Base-by-base conservation (phyloP, 1,140 invertebrate species). In the Eciton burchellii region DNA sequence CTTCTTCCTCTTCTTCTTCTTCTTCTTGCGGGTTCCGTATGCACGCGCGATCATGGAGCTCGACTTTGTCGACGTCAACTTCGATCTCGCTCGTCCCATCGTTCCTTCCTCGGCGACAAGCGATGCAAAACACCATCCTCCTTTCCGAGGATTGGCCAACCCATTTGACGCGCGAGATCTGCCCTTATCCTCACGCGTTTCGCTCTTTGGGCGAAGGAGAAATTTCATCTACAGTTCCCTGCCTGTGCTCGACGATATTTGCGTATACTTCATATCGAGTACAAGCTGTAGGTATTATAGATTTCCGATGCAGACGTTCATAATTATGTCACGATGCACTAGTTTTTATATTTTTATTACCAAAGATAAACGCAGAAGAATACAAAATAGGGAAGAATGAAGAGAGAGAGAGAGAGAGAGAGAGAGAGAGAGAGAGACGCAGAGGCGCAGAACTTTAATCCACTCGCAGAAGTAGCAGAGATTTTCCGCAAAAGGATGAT, bases 41-140 rank as follows among this genome's bases (percentile, higher is more conserved):
- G 54, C 66, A 54, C 19, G 62, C 35, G 63, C 62, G 54, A 26
- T 68, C 62, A 24, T 12, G 24, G 29, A 11, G 2, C 19, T 26
- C 14, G 47, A 57, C 81, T 65, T 43, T 19, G 52, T 57, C 52
- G 43, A 68, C 47, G 45, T 71, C 49, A 71, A 72, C 70, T 56
- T 59, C 56, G 54, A 73, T 35, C 71, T 60, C 41, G 70, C 21
- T 45, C 21, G 35, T 54, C 21, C 35, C 26, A 5, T 12, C 14
- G 56, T 16, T 26, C 5, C 26, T 41, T 16, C 29, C 5, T 4
- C 14, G 52, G 19, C 26, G 68, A 62, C 74, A 71, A 19, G 29
- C 19, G 65, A n/a, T 21, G 24, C 66, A 45, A 56, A 74, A 82
- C 16, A 24, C 47, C n/a, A 47, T 43, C 19, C 47, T 41, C 12